phyloP scores from a whole-genome alignment of 1,140 invertebrate genomes.

The Gryllus bimaculatus region DNA sequence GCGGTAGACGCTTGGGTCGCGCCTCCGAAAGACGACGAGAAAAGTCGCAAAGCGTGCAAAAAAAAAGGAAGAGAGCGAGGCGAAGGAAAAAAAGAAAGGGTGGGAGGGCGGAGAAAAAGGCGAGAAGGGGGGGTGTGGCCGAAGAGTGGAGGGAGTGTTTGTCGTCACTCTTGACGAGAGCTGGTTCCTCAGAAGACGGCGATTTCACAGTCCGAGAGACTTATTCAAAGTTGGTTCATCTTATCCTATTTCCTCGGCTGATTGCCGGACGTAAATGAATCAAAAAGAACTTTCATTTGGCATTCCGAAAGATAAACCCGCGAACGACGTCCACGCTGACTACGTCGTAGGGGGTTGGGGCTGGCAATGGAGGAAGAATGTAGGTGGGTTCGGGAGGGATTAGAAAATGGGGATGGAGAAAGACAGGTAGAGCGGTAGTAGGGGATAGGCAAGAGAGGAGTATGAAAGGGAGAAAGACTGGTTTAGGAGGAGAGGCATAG shows the following conservation, averaged over 20 bases:
- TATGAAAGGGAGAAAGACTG: too few relatives aligned
- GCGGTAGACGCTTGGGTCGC: neutral
- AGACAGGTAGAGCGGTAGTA: too few relatives aligned
- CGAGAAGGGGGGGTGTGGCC: neutral
- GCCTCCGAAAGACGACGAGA: neutral
- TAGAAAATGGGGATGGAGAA: too few relatives aligned
- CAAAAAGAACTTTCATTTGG: neutral
- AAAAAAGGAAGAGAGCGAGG: neutral
- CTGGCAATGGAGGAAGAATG: too few relatives aligned
- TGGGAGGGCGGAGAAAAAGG: neutral
- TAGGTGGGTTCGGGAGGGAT: too few relatives aligned
- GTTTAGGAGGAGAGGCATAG: too few relatives aligned
- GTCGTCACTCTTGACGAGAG: neutral
- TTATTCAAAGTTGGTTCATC: neutral
- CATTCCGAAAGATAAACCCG: neutral
- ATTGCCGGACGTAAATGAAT: neutral
- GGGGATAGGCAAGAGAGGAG: too few relatives aligned
- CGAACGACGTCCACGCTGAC: neutral
- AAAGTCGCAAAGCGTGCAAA: neutral
- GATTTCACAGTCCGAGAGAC: neutral
- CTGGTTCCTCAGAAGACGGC: neutral
- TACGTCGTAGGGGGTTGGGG: too few relatives aligned
- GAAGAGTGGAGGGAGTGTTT: neutral
- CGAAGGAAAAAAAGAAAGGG: neutral
- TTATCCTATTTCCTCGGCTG: neutral